Base-by-base conservation (phyloP, 2,113 vertebrate genomes). In the Percina caprodes region DNA sequence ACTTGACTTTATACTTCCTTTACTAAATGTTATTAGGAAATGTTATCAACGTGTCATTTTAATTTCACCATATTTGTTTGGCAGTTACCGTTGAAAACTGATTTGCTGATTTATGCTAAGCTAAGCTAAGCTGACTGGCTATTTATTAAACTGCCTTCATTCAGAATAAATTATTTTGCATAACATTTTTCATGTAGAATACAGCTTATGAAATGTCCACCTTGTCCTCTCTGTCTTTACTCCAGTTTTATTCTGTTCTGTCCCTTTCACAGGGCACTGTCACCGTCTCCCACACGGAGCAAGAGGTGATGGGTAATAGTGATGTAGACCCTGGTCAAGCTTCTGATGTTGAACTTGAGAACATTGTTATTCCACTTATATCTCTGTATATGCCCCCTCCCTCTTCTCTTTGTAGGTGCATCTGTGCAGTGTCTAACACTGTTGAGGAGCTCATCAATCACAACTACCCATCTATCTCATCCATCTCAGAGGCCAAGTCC, bases 371-470 rank as follows among this genome's bases (percentile, higher is more conserved):
- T 69, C 39, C 45, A 46, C 30, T 68, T 21, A 46, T 54, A 33
- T 69, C 52, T 79, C 33, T 55, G 39, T 42, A 30, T 46, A 51
- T 19, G 24, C 3, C 49, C 19, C 15, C 30, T 58, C 46, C 52
- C 49, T 23, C 23, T 24, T 70, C 26, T 66, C 30, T 79, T 48
- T 19, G 23, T 71, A 23, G 12, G 56, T 75, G 63, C 45, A 54
- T 84, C 61, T 65, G 35, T 85, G 85, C 66, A 59, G 35, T 49
- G 58, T 65, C 88, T 84, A 67, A 69, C 61, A 68, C 55, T 24
- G 72, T n/a, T 58, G 55, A 74, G 61, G 63, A 66, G 51, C 68
- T 90, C 87, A 91, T 92, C 86, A 78, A 83, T 93, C 91, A 90
- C 80, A 21, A 19, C 74, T 45, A 49, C 71, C 63, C 45, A 75